Conservation (phyloP, 2,888 invertebrate species). For the Piscicola geometra region DNA sequence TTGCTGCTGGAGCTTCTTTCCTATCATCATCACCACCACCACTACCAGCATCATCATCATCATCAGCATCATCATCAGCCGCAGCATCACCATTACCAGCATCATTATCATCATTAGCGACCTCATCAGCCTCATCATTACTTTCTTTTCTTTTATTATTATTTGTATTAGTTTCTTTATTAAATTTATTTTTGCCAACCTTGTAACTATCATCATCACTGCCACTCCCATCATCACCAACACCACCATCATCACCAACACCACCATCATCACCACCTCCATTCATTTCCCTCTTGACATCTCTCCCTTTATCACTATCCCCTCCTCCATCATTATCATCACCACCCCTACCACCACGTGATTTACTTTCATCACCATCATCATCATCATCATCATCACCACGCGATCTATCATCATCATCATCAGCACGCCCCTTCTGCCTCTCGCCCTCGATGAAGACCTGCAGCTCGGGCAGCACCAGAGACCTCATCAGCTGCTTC, state of each 20-base stretch:
- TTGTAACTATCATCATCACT: background rate
- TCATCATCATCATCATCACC: background rate
- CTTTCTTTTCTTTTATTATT: background rate
- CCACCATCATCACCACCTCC: background rate
- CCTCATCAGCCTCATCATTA: constrained; percentile 1
- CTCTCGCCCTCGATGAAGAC: background rate
- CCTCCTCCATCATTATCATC: background rate
- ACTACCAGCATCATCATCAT: too few relatives aligned
- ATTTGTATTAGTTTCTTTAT: background rate
- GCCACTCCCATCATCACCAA: background rate
- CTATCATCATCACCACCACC: too few relatives aligned
- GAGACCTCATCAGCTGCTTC: constrained; percentile 50
- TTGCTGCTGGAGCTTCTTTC: constrained; percentile 39
- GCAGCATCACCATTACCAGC: background rate
- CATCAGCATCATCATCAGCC: too few relatives aligned
- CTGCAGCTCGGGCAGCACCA: background rate
- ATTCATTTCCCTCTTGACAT: background rate
- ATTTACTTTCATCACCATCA: background rate
- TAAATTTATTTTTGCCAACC: background rate
- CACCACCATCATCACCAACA: background rate
- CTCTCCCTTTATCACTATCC: background rate
- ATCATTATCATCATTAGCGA: background rate
- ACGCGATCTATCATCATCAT: too few relatives aligned
- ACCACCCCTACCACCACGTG: background rate
- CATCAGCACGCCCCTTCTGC: too few relatives aligned